Conservation (phyloP, 2,888 invertebrate species). For the Malthinus seriepunctatus region DNA sequence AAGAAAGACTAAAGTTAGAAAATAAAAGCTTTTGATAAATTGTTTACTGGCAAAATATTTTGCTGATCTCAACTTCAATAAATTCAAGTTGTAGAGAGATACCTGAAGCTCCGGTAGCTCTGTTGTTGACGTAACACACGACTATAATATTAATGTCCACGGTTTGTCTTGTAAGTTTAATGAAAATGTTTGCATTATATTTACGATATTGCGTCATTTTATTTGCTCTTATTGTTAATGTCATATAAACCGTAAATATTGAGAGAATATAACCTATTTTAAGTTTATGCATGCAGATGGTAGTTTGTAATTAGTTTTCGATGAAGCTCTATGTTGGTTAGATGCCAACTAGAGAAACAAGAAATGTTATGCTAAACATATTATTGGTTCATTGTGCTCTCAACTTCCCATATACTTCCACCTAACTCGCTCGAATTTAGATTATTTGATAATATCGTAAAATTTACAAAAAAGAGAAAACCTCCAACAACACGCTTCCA, state of each 20-base stretch:
- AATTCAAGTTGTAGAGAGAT: conserved; percentile 32
- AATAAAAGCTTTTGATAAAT: conserved; percentile 31
- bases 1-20: conserved; percentile 8
- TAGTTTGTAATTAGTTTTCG: conserved; percentile 29
- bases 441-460: neutral
- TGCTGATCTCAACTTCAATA: conserved; percentile 34
- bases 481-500: too few species aligned
- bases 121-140: conserved; percentile 30
- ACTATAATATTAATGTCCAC: conserved; percentile 29
- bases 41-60: conserved; percentile 35
- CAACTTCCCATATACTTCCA: neutral
- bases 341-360: conserved; percentile 21
- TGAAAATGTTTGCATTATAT: conserved; percentile 28
- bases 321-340: conserved; percentile 27
- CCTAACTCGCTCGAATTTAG: neutral
- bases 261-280: conserved; percentile 14
- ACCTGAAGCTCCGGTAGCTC: conserved; percentile 27
- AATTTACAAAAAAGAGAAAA: neutral
- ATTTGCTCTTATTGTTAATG: conserved; percentile 20
- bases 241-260: conserved; percentile 9
- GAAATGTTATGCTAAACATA: conserved; percentile 16
- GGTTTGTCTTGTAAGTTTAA: conserved; percentile 28
- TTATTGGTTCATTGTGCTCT: conserved; percentile 16
- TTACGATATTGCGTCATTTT: conserved; percentile 29
- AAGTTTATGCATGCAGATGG: conserved; percentile 19